Evolutionary conservation across 2,797 vertebrate genomes (phyloP), one percentile per base, ranked within the genome.

Genomic region (Pithecia hirsuta): DNA sequence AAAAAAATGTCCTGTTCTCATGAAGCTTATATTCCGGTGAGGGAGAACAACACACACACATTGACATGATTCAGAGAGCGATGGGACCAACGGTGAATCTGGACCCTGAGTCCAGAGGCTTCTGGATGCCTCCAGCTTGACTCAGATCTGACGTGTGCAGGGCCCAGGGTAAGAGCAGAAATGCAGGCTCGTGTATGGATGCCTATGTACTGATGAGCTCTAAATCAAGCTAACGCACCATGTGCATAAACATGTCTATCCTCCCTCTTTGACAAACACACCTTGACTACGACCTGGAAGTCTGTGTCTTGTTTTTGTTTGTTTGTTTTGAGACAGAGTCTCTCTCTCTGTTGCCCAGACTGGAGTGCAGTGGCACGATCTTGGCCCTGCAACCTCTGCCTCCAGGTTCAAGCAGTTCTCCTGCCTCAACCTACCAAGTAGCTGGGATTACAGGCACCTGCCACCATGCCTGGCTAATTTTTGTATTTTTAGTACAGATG

Each of bases 61-160:
- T 3, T 10, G 8, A 76, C 39, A 50, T 50, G 61, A 86, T 55
- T 72, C 44, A 81, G 72, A 41, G 17, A 30, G 24, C 11, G 24
- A 44, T 4, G 44, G 28, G 8, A 52, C 28, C 79, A 39, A 14
- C 20, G 2, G 20, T 19, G 20, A 61, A 33, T 46, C 87, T n/a
- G 0, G 7, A 28, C 36, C 67, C 48, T 15, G 50, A 50, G n/a
- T 26, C 52, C 33, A 28, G 36, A 64, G 24, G 19, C 20, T 82
- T 76, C 50, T 24, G 28, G 44, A 26, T 17, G 50, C 48, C 13
- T 76, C 59, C 9, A 17, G 33, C 28, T 79, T 17, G 36, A 61
- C 5, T 72, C 15, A 1, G 8, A n/a, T 41, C 52, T 17, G 74
- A 80, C 0, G 3, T 12, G 26, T 13, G 5, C 7, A 30, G 24